These are phyloP conservation scores for Lepus europaeus DNA, from an alignment of 2,113 vertebrate species.

Conservation along the genomic window DNA sequence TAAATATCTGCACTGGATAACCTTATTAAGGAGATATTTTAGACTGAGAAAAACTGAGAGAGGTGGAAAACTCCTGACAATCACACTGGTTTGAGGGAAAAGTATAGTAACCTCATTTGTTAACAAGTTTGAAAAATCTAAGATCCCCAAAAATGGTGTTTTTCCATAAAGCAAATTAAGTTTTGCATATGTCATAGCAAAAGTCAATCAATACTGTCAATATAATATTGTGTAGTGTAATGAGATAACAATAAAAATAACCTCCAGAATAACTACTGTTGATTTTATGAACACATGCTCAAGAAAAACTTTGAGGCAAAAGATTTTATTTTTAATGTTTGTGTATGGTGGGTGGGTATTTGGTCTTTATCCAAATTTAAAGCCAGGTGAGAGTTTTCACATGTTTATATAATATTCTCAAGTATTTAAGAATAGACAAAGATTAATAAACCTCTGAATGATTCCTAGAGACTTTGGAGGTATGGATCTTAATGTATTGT, in stretches of 20 bases:
- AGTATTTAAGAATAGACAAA: neutral
- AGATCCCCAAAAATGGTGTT: neutral
- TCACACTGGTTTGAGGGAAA: neutral
- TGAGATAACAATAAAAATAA: neutral
- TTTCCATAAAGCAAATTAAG: neutral
- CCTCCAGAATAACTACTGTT: fast-evolving
- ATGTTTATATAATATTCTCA: neutral
- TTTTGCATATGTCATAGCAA: neutral
- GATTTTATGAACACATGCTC: neutral
- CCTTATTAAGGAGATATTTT: neutral
- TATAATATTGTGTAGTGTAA: neutral
- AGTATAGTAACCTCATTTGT: neutral
- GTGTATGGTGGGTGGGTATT: neutral
- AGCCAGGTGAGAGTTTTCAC: neutral
- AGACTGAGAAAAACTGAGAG: neutral
- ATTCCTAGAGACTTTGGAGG: neutral
- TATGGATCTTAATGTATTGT: neutral
- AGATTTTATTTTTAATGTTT: neutral
- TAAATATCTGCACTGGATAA: neutral
- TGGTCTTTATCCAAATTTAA: neutral
- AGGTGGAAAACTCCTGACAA: neutral
- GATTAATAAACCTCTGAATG: neutral
- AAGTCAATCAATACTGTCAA: neutral
- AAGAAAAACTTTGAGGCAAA: neutral
- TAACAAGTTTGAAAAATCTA: neutral